Evolutionary conservation across 1,140 invertebrate genomes (phyloP).

Genomic region (Caenorhabditis latens): DNA sequence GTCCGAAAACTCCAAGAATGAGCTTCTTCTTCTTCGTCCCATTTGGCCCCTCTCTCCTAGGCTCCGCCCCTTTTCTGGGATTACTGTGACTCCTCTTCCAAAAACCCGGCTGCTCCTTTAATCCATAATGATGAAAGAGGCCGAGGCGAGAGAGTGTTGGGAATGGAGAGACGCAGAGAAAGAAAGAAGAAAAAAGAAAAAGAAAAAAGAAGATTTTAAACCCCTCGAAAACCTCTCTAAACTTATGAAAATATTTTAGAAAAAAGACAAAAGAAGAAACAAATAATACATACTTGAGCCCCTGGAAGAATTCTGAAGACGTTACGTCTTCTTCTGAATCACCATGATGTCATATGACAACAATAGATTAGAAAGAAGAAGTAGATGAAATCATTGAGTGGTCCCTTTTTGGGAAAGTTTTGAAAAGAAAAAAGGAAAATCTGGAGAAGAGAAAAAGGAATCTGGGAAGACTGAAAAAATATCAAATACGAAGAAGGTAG

Average conservation of each 20-base stretch:
- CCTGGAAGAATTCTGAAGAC: not conserved
- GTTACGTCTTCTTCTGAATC: not conserved
- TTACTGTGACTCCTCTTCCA: constrained; percentile 7
- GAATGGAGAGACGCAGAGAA: not conserved
- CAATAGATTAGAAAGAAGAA: not conserved
- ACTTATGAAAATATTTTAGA: no score
- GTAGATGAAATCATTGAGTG: constrained; percentile 25
- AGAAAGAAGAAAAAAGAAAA: not conserved
- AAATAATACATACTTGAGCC: constrained; percentile 15
- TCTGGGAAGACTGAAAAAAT: no score
- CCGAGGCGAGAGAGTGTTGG: not conserved
- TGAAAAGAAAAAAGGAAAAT: not conserved
- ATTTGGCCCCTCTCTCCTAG: not conserved
- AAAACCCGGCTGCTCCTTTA: not conserved
- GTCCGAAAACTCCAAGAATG: not conserved
- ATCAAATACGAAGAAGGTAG: no score
- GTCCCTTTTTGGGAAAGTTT: not conserved
- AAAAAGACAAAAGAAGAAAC: not conserved
- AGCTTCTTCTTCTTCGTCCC: not conserved
- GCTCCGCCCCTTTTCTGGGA: constrained; percentile 2
- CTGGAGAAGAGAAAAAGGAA: no score
- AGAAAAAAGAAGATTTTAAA: not conserved
- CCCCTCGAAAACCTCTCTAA: no score
- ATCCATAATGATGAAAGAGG: not conserved
- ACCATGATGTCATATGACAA: not conserved